phyloP scores from a whole-genome alignment of 2,888 invertebrate genomes.

The Argynnis bischoffii region DNA sequence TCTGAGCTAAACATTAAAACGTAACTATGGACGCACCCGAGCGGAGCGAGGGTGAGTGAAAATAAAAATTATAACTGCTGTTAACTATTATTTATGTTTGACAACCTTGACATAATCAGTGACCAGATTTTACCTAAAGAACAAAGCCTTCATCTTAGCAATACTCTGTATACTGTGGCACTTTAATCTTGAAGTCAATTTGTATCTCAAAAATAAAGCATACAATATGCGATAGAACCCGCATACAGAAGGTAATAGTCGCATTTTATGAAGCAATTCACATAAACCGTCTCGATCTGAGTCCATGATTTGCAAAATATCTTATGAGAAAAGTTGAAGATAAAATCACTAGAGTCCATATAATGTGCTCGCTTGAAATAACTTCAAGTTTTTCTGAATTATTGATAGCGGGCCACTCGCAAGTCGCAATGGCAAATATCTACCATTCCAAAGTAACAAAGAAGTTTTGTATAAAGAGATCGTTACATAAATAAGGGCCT shows the following conservation, averaged over 20 bases:
- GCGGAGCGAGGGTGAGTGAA: too few relatives aligned
- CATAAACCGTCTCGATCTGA: conserved; percentile 4
- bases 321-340: conserved; percentile 29
- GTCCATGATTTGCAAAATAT: conserved; percentile 16
- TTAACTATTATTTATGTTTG: too few relatives aligned
- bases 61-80: too few relatives aligned
- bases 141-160: too few relatives aligned
- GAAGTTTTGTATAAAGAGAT: conserved; percentile 25
- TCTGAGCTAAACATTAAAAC: too few relatives aligned
- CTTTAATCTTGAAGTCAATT: too few relatives aligned
- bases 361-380: conserved; percentile 12
- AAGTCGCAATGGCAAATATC: conserved; percentile 25
- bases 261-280: conserved; percentile 3
- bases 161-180: too few relatives aligned
- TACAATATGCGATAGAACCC: too few relatives aligned
- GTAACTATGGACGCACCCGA: too few relatives aligned
- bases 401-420: conserved; percentile 16
- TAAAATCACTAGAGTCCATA: conserved; percentile 16
- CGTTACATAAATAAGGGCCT: conserved; percentile 23
- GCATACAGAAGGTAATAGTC: not conserved
- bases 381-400: conserved; percentile 14
- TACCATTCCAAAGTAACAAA: conserved; percentile 19
- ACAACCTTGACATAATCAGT: too few relatives aligned
- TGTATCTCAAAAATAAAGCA: too few relatives aligned
- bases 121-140: too few relatives aligned